Evolutionary conservation across 2,888 invertebrate species (phyloP), one percentile per base, ranked within the genome.

Genomic region (Electrophaes corylata): DNA sequence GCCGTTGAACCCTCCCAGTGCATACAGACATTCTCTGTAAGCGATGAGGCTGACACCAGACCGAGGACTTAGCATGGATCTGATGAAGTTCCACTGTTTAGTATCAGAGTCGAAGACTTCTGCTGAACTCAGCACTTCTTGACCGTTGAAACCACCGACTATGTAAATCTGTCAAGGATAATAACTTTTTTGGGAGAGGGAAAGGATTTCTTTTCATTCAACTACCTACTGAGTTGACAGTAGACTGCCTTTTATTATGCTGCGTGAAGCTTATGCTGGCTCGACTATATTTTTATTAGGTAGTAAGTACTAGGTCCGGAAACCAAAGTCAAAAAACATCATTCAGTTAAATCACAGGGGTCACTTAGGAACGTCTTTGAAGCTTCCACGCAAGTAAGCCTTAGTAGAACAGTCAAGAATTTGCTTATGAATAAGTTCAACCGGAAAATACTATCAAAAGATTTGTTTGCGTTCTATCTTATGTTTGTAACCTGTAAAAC

Each of bases 1-100:
- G 2, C 96, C 97, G 76, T 96, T 95, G 81, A 96, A 97, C 0
- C 97, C 97, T 0, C 97, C 97, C 1, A 97, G 91, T 0, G 96
- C 96, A 72, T 95, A 96, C 3, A 97, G 78, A 37, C 92, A 92
- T 65, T 94, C 94, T 31, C 93, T 86, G 74, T 94, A 95, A 1
- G 94, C 92, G 16, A 96, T 93, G 8, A 96, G 88, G 48, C 95
- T 94, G 47, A 96, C 95, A 0, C 96, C 97, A 8, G 96, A 96
- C 11, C 97, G 92, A 0, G 95, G 94, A 48, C 93, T 93, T 12
- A 91, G 84, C 96, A 97, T 96, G 8, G 94, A 92, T 5, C 93
- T 89, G 69, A 95, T 92, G 83, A 92, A 93, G 58, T 94, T 94
- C 97, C 97, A 97, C 73, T 95, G 95, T 70, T 94, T 93, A 0